These are phyloP conservation scores for Watsonalla cultraria DNA, from an alignment of 2,888 invertebrate genomes.

Conservation along the genomic window DNA sequence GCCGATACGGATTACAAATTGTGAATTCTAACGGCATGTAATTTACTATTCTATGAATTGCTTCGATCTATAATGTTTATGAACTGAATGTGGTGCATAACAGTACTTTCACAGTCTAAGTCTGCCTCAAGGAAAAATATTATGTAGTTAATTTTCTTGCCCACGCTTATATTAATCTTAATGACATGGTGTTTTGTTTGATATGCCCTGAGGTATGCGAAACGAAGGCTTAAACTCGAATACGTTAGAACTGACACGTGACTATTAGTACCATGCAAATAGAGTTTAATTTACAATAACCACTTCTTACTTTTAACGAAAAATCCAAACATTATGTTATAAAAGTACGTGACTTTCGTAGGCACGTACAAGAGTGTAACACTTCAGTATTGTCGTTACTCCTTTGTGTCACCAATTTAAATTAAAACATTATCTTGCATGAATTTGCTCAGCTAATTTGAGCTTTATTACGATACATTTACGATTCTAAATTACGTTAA, in stretches of 20 bases:
- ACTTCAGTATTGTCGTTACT: constrained; percentile 51
- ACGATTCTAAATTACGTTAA: constrained; percentile 21
- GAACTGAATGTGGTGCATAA: not conserved
- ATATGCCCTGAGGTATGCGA: constrained; percentile 28
- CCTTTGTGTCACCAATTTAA: constrained; percentile 36
- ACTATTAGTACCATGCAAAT: constrained; percentile 8
- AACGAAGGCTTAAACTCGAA: constrained; percentile 14
- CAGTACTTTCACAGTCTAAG: not conserved
- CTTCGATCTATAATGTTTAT: too few species aligned
- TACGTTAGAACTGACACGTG: constrained; percentile 18
- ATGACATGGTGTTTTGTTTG: constrained; percentile 26
- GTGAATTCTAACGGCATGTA: too few species aligned
- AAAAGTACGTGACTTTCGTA: constrained; percentile 56
- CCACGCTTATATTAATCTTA: constrained; percentile 33
- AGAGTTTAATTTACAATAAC: constrained; percentile 22
- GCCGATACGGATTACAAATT: too few species aligned
- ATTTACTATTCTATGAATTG: too few species aligned
- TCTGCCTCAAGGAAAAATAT: constrained; percentile 22
- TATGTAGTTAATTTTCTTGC: constrained; percentile 23
- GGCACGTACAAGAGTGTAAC: constrained; percentile 56
- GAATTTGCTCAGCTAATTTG: not conserved
- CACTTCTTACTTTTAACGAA: constrained; percentile 20
- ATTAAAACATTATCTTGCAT: not conserved
- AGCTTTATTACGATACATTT: constrained; percentile 8
- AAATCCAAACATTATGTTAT: constrained; percentile 42